phyloP scores from a whole-genome alignment of 2,797 vertebrate genomes.

The Loriculus beryllinus region DNA sequence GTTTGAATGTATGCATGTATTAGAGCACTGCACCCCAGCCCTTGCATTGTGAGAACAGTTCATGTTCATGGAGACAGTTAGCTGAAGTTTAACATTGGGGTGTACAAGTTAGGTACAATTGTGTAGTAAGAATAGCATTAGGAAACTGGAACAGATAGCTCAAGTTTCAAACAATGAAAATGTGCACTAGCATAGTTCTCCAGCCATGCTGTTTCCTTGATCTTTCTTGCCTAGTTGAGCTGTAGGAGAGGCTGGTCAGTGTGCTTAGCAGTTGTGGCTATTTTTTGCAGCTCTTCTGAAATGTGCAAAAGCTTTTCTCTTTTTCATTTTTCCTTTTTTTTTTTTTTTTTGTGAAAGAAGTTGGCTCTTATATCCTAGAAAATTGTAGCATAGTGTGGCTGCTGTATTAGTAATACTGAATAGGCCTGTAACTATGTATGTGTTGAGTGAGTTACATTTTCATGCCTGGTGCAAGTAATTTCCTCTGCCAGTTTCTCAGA shows the following conservation, averaged over 20 bases:
- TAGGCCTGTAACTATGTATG: neutral
- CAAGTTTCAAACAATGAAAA: neutral
- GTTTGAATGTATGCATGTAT: neutral
- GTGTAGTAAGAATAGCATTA: neutral
- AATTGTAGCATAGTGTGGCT: neutral
- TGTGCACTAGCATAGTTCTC: neutral
- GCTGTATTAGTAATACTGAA: neutral
- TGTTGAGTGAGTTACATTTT: neutral
- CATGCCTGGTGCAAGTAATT: neutral
- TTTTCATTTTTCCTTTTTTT: neutral
- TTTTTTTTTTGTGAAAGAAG: neutral
- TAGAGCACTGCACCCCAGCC: neutral
- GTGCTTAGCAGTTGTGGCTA: neutral
- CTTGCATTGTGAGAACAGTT: neutral
- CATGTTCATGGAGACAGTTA: neutral
- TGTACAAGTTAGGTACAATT: neutral
- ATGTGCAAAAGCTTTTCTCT: neutral
- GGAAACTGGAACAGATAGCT: neutral
- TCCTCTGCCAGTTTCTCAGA: neutral
- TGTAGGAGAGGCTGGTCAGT: neutral
- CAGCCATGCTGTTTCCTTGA: neutral
- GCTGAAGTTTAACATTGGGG: neutral
- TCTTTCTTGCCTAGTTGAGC: neutral
- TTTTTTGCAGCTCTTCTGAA: neutral
- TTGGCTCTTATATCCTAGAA: neutral